Base-by-base conservation (phyloP, 1,140 invertebrate genomes). In the Drosophila leontia region DNA sequence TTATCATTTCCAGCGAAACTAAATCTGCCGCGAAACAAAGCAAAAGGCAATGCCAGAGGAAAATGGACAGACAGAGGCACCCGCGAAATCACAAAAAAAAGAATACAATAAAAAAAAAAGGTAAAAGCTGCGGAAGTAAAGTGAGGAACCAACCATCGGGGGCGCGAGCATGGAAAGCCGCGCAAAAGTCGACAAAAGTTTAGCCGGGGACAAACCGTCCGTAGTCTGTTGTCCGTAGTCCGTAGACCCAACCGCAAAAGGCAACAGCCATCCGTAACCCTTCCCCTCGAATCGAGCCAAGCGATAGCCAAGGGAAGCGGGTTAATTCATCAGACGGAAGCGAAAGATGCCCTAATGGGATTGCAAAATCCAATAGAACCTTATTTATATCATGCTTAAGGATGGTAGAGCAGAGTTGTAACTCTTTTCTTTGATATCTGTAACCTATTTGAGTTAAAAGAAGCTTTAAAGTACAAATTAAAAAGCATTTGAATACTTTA, bases 1-100 rank as follows among this genome's bases (percentile, higher is more conserved):
- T 90, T 90, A 90, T 90, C 85, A 90, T 90, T 90, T 90, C 81
- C 85, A 90, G 68, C 70, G 67, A 72, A 82, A 82, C 82, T 82
- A 80, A 67, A 64, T 86, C 72, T 57, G 48, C 60, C 59, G 47
- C 44, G 83, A 75, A 53, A 61, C 75, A 85, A 86, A 58, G 64
- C 70, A 34, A 78, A 79, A 87, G 72, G 59, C 77, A 86, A 78
- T 63, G 75, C 75, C 65, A 88, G 76, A 80, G 17, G 51, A 88
- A 87, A 80, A 80, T 77, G 76, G 75, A 83, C 80, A 86, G 56
- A 65, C 56, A 80, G 13, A 50, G 70, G 78, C 72, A 80, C 45
- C 42, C 62, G 32, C 51, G 44, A 67, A 47, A 53, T 57, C 45
- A 42, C 39, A 62, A 56, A 53, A 64, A 42, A 57, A 63, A 34